A percentile compares a stretch with the other conserved stretches of the same genome.
phyloP scores from a whole-genome alignment of 2,113 vertebrate species.

The Melanerpes aurifrons region DNA sequence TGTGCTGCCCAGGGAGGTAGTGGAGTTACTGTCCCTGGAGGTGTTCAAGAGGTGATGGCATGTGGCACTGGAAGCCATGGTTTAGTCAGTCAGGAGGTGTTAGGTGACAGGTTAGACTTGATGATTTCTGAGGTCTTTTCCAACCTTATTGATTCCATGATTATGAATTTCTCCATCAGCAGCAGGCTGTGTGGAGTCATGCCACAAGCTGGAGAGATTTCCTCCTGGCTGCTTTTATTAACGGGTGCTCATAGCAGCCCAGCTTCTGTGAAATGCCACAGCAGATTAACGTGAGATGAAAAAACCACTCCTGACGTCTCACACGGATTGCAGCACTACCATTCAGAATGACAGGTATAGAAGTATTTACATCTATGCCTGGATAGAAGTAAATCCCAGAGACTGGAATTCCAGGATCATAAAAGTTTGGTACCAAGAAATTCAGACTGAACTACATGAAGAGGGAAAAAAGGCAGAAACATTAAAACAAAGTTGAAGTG shows the following conservation, averaged over 20 bases:
- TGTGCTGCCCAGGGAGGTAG: too few relatives aligned
- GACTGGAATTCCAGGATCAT: neutral
- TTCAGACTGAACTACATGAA: neutral
- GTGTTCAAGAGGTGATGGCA: too few relatives aligned
- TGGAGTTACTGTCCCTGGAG: too few relatives aligned
- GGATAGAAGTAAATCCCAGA: neutral
- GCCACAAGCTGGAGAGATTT: neutral
- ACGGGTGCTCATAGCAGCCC: neutral
- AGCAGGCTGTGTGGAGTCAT: neutral
- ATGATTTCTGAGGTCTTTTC: too few relatives aligned
- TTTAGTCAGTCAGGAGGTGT: too few relatives aligned
- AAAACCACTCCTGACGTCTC: neutral
- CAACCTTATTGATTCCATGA: too few relatives aligned
- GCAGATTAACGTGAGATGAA: neutral
- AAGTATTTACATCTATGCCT: neutral
- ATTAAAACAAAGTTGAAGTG: neutral
- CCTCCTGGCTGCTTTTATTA: neutral
- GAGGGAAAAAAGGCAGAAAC: neutral
- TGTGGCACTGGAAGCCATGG: too few relatives aligned
- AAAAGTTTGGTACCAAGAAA: neutral
- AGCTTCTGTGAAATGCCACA: neutral
- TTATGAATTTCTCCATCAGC: neutral
- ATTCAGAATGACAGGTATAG: neutral
- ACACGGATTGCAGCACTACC: neutral
- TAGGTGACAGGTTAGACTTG: too few relatives aligned